phyloP scores from a whole-genome alignment of 2,113 vertebrate species.

The Platysternon megacephalum region DNA sequence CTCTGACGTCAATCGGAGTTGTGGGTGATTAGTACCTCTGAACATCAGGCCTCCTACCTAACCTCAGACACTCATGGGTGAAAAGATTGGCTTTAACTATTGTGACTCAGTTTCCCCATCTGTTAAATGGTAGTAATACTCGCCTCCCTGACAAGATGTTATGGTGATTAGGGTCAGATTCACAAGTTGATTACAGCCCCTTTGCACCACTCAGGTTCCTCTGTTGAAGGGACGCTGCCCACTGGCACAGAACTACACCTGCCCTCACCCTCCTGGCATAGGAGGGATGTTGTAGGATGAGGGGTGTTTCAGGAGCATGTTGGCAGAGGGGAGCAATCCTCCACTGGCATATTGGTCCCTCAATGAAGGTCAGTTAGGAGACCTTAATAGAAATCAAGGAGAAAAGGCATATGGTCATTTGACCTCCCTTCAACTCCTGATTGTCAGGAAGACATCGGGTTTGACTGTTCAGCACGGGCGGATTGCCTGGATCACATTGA shows the following conservation, averaged over 20 bases:
- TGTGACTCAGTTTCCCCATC: constrained; percentile 16
- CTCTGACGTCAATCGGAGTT: not conserved
- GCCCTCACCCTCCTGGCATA: not conserved
- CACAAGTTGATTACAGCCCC: not conserved
- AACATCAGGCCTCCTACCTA: not conserved
- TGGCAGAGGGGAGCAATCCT: not conserved
- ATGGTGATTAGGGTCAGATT: not conserved
- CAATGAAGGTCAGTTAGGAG: not conserved
- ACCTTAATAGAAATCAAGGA: not conserved
- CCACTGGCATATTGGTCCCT: not conserved
- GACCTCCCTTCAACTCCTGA: not conserved
- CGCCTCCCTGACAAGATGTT: not conserved
- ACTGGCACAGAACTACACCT: not conserved
- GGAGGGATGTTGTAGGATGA: not conserved
- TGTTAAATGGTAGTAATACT: not conserved
- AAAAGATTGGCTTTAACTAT: not conserved
- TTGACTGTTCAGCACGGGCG: fast-evolving
- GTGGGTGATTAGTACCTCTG: not conserved
- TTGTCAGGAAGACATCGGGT: not conserved
- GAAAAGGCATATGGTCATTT: not conserved
- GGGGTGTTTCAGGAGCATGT: not conserved
- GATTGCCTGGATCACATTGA: not conserved
- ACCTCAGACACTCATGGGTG: not conserved
- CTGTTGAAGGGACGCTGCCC: not conserved
- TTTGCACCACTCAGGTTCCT: not conserved